Conservation (phyloP, 2,888 invertebrate species). For the Cataglyphis cursor region DNA sequence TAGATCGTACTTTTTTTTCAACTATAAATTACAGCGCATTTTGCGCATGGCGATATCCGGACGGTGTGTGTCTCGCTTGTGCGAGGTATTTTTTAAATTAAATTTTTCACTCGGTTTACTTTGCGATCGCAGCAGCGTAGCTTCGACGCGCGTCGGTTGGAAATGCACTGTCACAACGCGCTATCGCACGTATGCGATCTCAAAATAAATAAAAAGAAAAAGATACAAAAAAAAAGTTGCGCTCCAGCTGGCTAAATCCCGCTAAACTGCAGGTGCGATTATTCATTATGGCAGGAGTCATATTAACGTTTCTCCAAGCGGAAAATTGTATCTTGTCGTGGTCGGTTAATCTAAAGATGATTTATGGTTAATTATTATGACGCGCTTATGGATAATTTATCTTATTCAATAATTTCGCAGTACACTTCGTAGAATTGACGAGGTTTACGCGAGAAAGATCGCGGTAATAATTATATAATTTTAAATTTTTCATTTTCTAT, state of each 20-base stretch:
- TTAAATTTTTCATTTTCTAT: background rate
- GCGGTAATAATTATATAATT: background rate
- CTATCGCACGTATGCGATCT: constrained; percentile 38
- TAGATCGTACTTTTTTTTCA: constrained; percentile 42
- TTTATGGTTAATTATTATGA: background rate
- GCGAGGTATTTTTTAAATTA: constrained; percentile 55
- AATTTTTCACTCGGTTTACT: constrained; percentile 51
- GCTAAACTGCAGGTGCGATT: background rate
- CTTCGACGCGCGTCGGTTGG: constrained; percentile 37
- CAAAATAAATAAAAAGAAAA: constrained; percentile 26
- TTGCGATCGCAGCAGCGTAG: constrained; percentile 44
- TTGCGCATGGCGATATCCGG: constrained; percentile 45
- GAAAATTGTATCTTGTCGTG: background rate
- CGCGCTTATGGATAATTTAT: background rate
- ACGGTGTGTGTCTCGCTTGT: constrained; percentile 1
- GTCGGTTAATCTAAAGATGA: constrained; percentile 10
- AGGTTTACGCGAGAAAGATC: background rate
- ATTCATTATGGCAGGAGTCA: constrained; percentile 28
- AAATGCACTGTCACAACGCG: constrained; percentile 38
- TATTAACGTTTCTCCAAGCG: background rate
- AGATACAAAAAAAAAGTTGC: constrained; percentile 19
- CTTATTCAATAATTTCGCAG: constrained; percentile 8
- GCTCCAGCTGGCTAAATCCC: background rate
- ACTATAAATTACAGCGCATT: constrained; percentile 53
- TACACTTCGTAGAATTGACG: background rate